These are phyloP conservation scores for Kryptopterus vitreolus DNA, from an alignment of 2,797 vertebrate genomes.

Conservation along the genomic window DNA sequence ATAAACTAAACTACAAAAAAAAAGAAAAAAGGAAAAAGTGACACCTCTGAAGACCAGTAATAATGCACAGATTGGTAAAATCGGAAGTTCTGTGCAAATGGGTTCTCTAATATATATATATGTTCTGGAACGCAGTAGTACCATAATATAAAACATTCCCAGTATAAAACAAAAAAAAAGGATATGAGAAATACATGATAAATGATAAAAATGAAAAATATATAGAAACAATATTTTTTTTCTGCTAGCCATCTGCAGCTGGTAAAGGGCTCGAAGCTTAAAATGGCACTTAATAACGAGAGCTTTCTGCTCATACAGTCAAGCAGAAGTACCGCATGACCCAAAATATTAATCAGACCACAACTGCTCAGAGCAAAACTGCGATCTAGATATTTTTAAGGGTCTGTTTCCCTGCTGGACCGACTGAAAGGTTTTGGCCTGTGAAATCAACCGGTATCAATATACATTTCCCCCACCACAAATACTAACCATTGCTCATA, in stretches of 20 bases:
- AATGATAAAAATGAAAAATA: slow-evolving; percentile 44
- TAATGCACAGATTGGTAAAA: slow-evolving; percentile 53
- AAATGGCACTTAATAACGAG: slow-evolving; percentile 52
- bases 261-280: slow-evolving; percentile 44
- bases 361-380: background rate
- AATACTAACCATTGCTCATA: background rate
- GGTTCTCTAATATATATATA: slow-evolving; percentile 50
- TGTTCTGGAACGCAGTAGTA: slow-evolving; percentile 57
- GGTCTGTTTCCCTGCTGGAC: slow-evolving; percentile 12
- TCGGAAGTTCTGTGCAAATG: slow-evolving; percentile 55
- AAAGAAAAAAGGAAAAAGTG: slow-evolving; percentile 32
- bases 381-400: background rate
- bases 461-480: background rate
- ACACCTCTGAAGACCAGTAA: slow-evolving; percentile 56
- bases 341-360: background rate
- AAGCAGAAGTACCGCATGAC: background rate
- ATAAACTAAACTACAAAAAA: slow-evolving; percentile 21
- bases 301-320: slow-evolving; percentile 56
- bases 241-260: slow-evolving; percentile 33
- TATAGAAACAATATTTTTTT: slow-evolving; percentile 10
- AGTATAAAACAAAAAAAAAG: slow-evolving; percentile 35
- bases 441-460: slow-evolving; percentile 50
- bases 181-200: slow-evolving; percentile 41
- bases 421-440: slow-evolving; percentile 64
- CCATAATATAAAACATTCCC: slow-evolving; percentile 48